Base-by-base conservation (phyloP, 2,113 vertebrate species). In the Lonchura striata region DNA sequence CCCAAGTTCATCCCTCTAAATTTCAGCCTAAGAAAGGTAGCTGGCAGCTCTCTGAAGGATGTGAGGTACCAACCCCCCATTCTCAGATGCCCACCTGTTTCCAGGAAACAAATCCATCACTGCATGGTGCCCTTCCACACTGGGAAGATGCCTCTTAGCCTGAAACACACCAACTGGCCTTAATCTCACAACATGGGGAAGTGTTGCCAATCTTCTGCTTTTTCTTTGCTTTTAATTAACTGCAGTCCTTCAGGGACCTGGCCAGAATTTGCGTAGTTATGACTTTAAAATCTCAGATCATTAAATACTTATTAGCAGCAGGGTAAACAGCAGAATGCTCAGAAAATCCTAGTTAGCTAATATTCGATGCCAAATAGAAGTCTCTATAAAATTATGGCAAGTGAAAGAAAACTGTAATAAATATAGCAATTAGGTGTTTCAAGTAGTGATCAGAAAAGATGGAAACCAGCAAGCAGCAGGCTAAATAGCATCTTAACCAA, bases 221-320 rank as follows among this genome's bases (percentile, higher is more conserved):
- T 93, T 60, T 86, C 56, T 81, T 94, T 94, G 68, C 72, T 93
- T 93, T 96, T 93, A 95, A 94, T 94, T 96, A 91, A 87, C 70
- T 86, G 9, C 37, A 39, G 60, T 88, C 74, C 88, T 96, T 94
- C 27, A 44, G 91, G 92, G 95, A 94, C 72, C 64, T 94, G 92
- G 77, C 60, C 88, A 77, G 82, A 94, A 95, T 97, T 96, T 94
- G 83, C 94, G 83, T 93, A 92, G 88, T 92, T 95, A 95, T 86
- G 91, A 92, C 95, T 96, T 92, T 21, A 94, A 93, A 96, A 95
- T 91, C 88, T 93, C 92, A 93, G 64, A 84, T 90, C 88, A 84
- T 94, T 94, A 95, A 94, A 88, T 92, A 77, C 91, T 93, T 92
- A 93, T 94, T 95, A 96, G 76, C 60, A 75, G 68, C 76, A 84